Evolutionary conservation across 1,140 invertebrate genomes (phyloP).

Genomic region (Drosophila cardini): DNA sequence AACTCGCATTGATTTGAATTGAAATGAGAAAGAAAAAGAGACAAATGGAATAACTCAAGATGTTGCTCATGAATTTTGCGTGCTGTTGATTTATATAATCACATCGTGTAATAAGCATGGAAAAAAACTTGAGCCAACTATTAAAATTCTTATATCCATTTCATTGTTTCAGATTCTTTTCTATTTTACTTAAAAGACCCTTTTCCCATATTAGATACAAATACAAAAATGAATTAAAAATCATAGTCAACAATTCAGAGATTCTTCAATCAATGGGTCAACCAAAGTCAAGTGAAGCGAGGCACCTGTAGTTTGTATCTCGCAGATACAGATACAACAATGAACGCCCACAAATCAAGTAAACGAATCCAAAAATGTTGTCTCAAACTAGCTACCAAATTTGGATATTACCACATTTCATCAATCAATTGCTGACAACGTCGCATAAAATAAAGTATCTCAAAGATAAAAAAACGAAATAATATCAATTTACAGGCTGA

Average conservation of each 20-base stretch:
- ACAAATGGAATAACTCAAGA: not conserved
- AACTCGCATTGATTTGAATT: slow-evolving; percentile 65
- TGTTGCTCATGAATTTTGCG: not conserved
- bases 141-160: too few relatives aligned
- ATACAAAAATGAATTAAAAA: too few relatives aligned
- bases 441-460: not conserved
- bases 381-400: slow-evolving; percentile 57
- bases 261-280: not conserved
- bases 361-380: slow-evolving; percentile 39
- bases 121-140: too few relatives aligned
- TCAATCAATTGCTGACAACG: slow-evolving; percentile 18
- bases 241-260: too few relatives aligned
- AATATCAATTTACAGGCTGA: slow-evolving; percentile 62
- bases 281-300: slow-evolving; percentile 6
- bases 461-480: slow-evolving; percentile 27
- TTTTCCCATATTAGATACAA: not conserved
- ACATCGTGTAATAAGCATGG: not conserved
- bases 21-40: slow-evolving; percentile 36
- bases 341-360: slow-evolving; percentile 40
- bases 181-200: too few relatives aligned
- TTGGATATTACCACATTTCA: slow-evolving; percentile 64
- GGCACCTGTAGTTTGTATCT: slow-evolving; percentile 19
- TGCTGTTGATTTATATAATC: slow-evolving; percentile 63
- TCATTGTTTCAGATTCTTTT: too few relatives aligned
- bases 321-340: slow-evolving; percentile 37